Evolutionary conservation across 2,888 invertebrate species (phyloP), one percentile per base, ranked within the genome.

Genomic region (Anarsia innoxiella): DNA sequence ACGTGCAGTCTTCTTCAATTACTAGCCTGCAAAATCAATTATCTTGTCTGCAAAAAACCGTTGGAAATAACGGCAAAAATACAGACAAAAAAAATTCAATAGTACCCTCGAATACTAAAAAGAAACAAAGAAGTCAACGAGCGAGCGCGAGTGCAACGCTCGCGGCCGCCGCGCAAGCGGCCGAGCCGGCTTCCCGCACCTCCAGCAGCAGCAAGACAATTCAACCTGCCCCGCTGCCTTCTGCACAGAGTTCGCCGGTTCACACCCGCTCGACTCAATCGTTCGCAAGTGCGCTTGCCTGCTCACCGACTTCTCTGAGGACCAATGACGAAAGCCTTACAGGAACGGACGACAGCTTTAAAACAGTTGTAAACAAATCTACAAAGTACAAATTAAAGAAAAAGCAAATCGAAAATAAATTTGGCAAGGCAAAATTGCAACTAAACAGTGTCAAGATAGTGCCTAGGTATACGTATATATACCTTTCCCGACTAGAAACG

Each of bases 321-420:
- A n/a, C n/a, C n/a, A n/a, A n/a, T n/a, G n/a, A n/a, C n/a, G n/a
- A n/a, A n/a, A n/a, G n/a, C n/a, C n/a, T 11, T 16, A 19, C 19
- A 5, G 19, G 10, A 12, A 23, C 15, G 6, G 23, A 32, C 32
- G 32, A 23, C 23, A 32, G 32, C n/a, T 32, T 32, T 9, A 23
- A 12, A 1, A 32, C 32, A 3, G 32, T 26, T 9, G 23, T 37
- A 1, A 34, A 35, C 26, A 41, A 23, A 23, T 23, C 27, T 23
- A 13, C 2, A 26, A 34, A 19, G 3, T 36, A 14, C 8, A 35
- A 27, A 19, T 23, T 26, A 29, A 39, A n/a, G 8, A 11, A 26
- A 31, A 26, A 31, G 2, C 6, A 31, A 8, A 28, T 13, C 6
- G 19, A 36, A 13, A 10, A 11, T 10, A 28, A 23, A 11, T 15